A percentile compares a stretch with the other conserved stretches of the same genome.
Evolutionary conservation across 2,888 invertebrate species (phyloP).

Genomic region (Pherbina coryleti): DNA sequence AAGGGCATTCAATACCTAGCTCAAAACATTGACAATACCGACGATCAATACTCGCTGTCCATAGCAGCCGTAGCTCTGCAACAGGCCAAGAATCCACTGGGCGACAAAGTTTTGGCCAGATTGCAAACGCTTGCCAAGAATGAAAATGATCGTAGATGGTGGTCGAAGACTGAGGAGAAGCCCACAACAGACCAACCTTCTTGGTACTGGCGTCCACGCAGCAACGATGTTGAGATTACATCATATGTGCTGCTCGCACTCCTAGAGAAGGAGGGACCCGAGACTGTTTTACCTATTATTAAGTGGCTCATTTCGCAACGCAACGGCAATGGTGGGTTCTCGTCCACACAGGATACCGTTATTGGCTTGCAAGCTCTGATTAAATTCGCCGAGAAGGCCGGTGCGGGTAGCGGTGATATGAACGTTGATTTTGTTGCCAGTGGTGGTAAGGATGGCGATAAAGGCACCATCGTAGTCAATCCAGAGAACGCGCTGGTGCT

Average conservation of each 20-base stretch:
- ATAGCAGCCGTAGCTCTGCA: conserved; percentile 83
- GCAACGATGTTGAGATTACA: conserved; percentile 84
- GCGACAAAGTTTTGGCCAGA: conserved; percentile 75
- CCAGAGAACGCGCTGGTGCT: conserved; percentile 84
- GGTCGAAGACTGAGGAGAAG: conserved; percentile 75
- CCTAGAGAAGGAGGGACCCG: conserved; percentile 65
- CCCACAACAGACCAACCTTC: conserved; percentile 54
- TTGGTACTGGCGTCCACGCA: conserved; percentile 72
- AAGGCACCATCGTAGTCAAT: conserved; percentile 71
- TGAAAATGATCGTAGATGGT: conserved; percentile 78
- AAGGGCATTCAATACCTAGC: conserved; percentile 84
- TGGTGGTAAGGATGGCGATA: conserved; percentile 47
- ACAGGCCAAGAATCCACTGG: conserved; percentile 79
- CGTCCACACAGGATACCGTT: conserved; percentile 84
- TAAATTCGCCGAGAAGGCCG: conserved; percentile 74
- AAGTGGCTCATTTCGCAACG: conserved; percentile 81
- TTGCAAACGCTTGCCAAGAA: conserved; percentile 68
- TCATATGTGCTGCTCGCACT: conserved; percentile 86
- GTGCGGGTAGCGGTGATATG: conserved; percentile 61
- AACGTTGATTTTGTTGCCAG: conserved; percentile 56
- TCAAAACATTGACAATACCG: conserved; percentile 75
- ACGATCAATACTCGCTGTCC: conserved; percentile 82
- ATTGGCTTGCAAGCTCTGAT: conserved; percentile 80
- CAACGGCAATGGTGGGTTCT: conserved; percentile 78
- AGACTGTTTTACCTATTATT: conserved; percentile 72